These are phyloP conservation scores for Augochlorella aurata DNA, from an alignment of 2,888 invertebrate species.

Conservation along the genomic window DNA sequence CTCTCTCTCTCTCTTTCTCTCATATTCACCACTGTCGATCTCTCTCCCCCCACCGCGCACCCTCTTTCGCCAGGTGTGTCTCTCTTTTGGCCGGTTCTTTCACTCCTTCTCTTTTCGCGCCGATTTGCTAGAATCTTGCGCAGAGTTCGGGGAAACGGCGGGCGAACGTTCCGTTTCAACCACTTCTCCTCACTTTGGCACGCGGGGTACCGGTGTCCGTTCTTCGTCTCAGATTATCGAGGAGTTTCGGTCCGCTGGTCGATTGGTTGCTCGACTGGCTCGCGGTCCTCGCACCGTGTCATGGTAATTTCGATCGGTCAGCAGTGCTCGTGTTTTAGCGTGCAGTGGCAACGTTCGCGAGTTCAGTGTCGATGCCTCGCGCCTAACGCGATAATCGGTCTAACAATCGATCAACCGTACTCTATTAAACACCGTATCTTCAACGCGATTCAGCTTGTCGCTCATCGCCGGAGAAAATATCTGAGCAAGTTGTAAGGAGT, in stretches of 20 bases:
- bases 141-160: slow-evolving; percentile 18
- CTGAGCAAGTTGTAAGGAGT: neutral
- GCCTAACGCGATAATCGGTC: neutral
- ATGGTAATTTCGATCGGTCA: neutral
- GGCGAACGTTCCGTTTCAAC: neutral
- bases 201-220: neutral
- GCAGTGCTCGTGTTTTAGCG: neutral
- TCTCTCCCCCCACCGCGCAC: no score
- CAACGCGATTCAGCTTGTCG: neutral
- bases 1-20: slow-evolving; percentile 34
- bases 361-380: neutral
- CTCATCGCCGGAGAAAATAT: neutral
- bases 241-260: neutral
- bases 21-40: neutral
- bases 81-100: slow-evolving; percentile 1
- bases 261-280: neutral
- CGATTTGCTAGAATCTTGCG: slow-evolving; percentile 20
- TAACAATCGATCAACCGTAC: neutral
- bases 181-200: slow-evolving; percentile 13
- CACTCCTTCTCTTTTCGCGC: slow-evolving; percentile 42
- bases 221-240: neutral
- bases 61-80: slow-evolving; percentile 21
- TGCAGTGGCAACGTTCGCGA: neutral
- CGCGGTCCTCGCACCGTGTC: neutral
- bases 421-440: neutral